Conservation (phyloP, 2,888 invertebrate species). For the Notodonta dromedarius region DNA sequence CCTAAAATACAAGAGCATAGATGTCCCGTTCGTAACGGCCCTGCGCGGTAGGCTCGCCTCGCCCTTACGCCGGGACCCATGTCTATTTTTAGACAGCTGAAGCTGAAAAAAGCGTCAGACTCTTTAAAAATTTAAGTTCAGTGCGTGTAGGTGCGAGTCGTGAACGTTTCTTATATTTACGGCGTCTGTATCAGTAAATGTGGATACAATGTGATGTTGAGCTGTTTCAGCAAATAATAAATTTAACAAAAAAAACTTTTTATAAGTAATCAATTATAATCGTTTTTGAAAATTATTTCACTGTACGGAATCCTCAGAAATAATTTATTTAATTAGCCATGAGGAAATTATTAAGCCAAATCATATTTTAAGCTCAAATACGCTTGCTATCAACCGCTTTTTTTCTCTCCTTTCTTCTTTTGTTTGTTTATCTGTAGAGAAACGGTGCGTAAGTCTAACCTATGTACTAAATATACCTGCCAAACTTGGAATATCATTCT, state of each 20-base stretch:
- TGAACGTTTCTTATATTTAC: conserved; percentile 19
- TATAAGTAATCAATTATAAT: no score
- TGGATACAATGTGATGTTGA: conserved; percentile 1
- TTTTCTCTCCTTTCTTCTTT: no score
- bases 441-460: no score
- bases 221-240: background rate
- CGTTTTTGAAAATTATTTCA: no score
- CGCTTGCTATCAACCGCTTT: no score
- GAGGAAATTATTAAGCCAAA: no score
- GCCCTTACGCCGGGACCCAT: conserved; percentile 34
- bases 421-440: no score
- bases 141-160: conserved; percentile 13
- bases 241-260: background rate
- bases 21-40: conserved; percentile 17
- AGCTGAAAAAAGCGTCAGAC: conserved; percentile 51
- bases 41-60: conserved; percentile 30
- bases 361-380: no score
- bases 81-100: conserved; percentile 59
- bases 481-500: no score
- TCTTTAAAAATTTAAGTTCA: conserved; percentile 38
- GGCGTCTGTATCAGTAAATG: conserved; percentile 8
- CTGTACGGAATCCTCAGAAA: no score
- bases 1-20: conserved; percentile 24
- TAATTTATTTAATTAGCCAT: no score
- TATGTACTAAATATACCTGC: no score